These are phyloP conservation scores for Ancistrus triradiatus DNA, from an alignment of 2,113 vertebrate genomes.

Conservation along the genomic window DNA sequence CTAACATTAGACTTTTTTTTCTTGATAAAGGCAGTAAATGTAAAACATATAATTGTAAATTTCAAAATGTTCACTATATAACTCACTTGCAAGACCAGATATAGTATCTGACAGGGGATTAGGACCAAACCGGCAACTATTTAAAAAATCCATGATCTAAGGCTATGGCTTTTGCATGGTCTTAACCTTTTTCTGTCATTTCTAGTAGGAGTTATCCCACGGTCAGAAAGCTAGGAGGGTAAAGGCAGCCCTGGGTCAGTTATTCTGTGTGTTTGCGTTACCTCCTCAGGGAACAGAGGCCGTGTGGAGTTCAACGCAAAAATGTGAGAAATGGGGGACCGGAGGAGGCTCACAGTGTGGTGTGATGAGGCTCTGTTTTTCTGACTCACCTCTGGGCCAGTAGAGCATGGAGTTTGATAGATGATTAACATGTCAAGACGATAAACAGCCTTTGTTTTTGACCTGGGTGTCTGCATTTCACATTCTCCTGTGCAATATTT, in stretches of 20 bases:
- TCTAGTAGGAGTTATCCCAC: slow-evolving; percentile 25
- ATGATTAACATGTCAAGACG: slow-evolving; percentile 26
- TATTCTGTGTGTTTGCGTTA: slow-evolving; percentile 43
- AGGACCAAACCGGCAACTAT: too few relatives aligned
- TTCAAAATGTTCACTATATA: too few relatives aligned
- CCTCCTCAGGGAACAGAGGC: slow-evolving; percentile 35
- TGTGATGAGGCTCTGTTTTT: slow-evolving; percentile 29
- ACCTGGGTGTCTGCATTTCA: slow-evolving; percentile 27
- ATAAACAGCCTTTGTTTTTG: slow-evolving; percentile 35
- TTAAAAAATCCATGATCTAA: too few relatives aligned
- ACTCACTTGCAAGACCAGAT: too few relatives aligned
- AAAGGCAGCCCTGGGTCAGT: slow-evolving; percentile 30
- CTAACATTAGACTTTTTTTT: too few relatives aligned
- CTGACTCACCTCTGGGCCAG: slow-evolving; percentile 9
- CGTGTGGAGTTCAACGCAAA: slow-evolving; percentile 43
- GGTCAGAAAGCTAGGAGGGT: slow-evolving; percentile 9
- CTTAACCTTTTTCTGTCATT: slow-evolving; percentile 8
- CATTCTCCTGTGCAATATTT: slow-evolving; percentile 11
- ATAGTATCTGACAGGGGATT: too few relatives aligned
- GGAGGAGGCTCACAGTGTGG: slow-evolving; percentile 11
- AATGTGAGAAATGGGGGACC: slow-evolving; percentile 39
- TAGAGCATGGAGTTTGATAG: slow-evolving; percentile 27
- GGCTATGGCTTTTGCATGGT: neutral
- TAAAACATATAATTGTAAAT: too few relatives aligned
- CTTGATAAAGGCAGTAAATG: too few relatives aligned